Conservation (phyloP, 2,797 vertebrate species). For the Otus scops region DNA sequence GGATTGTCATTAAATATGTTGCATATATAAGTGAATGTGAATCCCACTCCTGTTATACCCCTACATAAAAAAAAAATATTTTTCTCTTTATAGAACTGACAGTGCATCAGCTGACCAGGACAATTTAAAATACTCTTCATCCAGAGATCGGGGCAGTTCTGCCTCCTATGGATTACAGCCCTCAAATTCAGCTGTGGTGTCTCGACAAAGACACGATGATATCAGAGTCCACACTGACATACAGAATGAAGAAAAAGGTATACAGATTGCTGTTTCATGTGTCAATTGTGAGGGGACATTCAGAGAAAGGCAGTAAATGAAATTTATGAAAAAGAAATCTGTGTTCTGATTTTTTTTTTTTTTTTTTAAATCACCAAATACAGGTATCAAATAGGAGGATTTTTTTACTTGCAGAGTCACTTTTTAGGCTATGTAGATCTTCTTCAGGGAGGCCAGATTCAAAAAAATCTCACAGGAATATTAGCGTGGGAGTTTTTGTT, state of each 20-base stretch:
- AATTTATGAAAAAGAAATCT: neutral
- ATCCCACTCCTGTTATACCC: constrained; percentile 10
- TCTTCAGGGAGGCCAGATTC: neutral
- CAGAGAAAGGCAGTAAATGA: neutral
- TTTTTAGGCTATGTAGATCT: neutral
- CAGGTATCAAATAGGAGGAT: neutral
- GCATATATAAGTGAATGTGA: constrained; percentile 36
- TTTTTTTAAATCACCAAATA: neutral
- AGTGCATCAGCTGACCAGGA: constrained; percentile 92
- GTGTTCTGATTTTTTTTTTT: neutral
- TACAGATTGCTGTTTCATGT: constrained; percentile 1
- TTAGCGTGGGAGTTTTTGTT: neutral
- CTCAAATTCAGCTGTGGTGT: constrained; percentile 86
- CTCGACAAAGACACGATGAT: constrained; percentile 89
- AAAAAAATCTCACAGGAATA: neutral
- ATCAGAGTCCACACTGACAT: constrained; percentile 84
- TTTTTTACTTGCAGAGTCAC: neutral
- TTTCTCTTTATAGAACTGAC: constrained; percentile 86
- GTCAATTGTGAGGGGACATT: neutral
- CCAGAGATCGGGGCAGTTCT: constrained; percentile 88
- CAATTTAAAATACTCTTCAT: constrained; percentile 89
- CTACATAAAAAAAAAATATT: constrained; percentile 40
- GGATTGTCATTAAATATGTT: constrained; percentile 13
- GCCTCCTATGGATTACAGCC: constrained; percentile 86
- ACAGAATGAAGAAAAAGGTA: constrained; percentile 94